Base-by-base conservation (phyloP, 2,113 vertebrate species). In the Cebus imitator region DNA sequence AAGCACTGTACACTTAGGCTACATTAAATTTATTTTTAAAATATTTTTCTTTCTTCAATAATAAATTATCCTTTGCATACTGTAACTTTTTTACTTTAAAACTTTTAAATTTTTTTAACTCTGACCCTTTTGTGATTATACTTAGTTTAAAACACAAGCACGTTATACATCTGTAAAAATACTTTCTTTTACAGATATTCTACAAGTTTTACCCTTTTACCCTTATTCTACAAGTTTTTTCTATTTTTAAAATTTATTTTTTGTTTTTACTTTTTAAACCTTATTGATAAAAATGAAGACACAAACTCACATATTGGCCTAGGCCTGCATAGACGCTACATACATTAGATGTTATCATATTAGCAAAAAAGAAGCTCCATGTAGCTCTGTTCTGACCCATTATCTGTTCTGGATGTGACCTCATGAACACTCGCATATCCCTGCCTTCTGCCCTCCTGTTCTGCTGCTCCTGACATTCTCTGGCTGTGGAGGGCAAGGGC, bases 401-500 rank as follows among this genome's bases (percentile, higher is more conserved):
- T 50, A 25, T 78, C 21, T 82, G 72, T n/a, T 90, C 40, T 30
- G 61, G 23, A 27, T 1, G 2, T 86, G 64, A 25, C 32, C n/a
- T 45, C 3, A 18, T 8, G 61, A 40, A 11, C 27, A 1, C 16
- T 11, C 2, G 2, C 8, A 11, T 1, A 20, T 8, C 27, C 58
- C 55, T 87, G 37, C 40, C 45, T 90, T 75, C 93, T 83, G 58
- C 58, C 78, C 86, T 66, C 85, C 70, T 75, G 30, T 32, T n/a
- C 43, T 61, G 30, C 18, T 82, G 66, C 82, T 90, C 16, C 80
- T 50, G 52, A 48, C 27, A 55, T 50, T 81, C 32, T 72, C 21
- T 11, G 45, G 55, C 18, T 55, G 7, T 5, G 12, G 75, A 87
- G 45, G 35, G 18, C 30, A 14, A 40, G 11, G 73, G 58, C 57